Evolutionary conservation across 1,140 invertebrate genomes (phyloP), one percentile per base, ranked within the genome.

Genomic region (Campodea augens): DNA sequence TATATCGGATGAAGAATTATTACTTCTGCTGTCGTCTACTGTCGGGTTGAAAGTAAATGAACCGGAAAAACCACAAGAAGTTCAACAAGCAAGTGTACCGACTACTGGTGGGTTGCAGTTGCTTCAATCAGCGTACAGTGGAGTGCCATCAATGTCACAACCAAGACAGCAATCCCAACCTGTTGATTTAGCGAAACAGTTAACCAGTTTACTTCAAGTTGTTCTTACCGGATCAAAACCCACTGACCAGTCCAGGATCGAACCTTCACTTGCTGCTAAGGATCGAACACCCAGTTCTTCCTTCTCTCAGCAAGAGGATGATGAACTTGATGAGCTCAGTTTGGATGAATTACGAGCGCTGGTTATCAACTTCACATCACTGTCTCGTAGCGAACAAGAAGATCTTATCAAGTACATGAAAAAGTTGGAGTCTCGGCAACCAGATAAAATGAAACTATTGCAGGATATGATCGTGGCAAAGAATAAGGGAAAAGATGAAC

Each of bases 391-490:
- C 41, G 80, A 85, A 55, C 81, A 86, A 51, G 75, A 82, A 45
- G 74, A 75, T 46, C 61, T 86, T 0, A 83, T 85, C 4, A 73
- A 72, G 3, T 81, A 81, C 54, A 54, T 86, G 32, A 81, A 81
- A 53, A 81, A 82, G 54, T 54, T 84, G 25, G 80, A 84, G 57
- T 69, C 70, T 0, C 70, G 68, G 12, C 75, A 82, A 55, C 76
- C 79, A 0, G 59, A 67, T 4, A 68, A 77, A 22, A 80, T 85
- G 0, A 78, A 81, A 52, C 71, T 74, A 37, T 60, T 84, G 23
- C 27, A 32, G 27, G 27, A 32, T 32, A 32, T 32, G 27, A 32
- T 32, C 27, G 15, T 32, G 15, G 7, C 7, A 15, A 32, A 32
- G 7, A 32, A 32, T 32, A 15, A 7, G 27, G 27, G 27, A n/a